Evolutionary conservation across 2,797 vertebrate genomes (phyloP).

Genomic region (Smutsia gigantea): DNA sequence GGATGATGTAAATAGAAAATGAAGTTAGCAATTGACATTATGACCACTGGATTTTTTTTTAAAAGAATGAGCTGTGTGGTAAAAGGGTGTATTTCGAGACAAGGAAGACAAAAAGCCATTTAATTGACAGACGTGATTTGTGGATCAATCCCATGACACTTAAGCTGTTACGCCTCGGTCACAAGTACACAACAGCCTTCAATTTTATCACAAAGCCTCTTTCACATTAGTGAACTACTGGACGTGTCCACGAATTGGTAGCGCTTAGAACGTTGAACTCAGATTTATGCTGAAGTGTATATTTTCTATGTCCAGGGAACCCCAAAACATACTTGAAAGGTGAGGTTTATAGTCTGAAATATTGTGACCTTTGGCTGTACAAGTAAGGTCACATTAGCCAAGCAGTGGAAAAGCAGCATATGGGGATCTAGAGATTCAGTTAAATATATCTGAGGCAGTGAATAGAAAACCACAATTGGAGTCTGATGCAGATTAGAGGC

Average conservation of each 20-base stretch:
- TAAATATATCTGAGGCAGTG: not conserved
- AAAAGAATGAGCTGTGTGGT: not conserved
- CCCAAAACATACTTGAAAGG: not conserved
- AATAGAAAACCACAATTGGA: not conserved
- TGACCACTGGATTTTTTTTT: conserved; percentile 1
- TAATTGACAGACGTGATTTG: not conserved
- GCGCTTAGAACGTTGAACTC: not conserved
- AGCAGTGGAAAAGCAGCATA: accelerated
- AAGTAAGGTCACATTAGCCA: not conserved
- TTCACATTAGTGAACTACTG: not conserved
- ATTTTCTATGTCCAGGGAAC: not conserved
- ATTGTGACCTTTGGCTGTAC: not conserved
- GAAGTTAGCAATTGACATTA: conserved; percentile 56
- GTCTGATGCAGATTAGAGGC: not conserved
- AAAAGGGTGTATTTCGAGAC: conserved; percentile 34
- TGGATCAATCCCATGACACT: not conserved
- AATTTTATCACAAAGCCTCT: not conserved
- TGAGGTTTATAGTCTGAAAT: not conserved
- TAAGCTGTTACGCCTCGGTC: not conserved
- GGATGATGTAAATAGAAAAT: conserved; percentile 58
- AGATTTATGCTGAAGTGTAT: not conserved
- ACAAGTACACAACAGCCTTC: not conserved
- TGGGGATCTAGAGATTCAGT: not conserved
- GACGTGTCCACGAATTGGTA: not conserved
- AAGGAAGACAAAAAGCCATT: not conserved